A percentile compares a stretch with the other conserved stretches of the same genome.
Conservation (phyloP, 2,888 invertebrate genomes). For the Sepioteuthis lessoniana region DNA sequence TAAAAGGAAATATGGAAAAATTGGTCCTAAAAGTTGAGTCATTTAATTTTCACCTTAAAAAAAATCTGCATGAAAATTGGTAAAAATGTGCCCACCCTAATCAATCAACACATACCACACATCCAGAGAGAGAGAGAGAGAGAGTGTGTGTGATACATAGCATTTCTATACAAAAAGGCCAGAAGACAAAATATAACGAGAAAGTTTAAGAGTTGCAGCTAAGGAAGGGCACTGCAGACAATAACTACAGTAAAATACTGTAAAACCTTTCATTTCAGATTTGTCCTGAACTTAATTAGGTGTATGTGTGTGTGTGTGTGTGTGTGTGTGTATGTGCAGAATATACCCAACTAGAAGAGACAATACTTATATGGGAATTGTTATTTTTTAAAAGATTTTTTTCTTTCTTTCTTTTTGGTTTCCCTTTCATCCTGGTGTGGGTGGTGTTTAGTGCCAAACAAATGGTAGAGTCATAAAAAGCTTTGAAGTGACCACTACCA, state of each 20-base stretch:
- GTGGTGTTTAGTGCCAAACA: conserved; percentile 20
- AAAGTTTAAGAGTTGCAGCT: neutral
- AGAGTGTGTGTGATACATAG: neutral
- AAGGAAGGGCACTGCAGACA: neutral
- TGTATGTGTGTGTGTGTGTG: neutral
- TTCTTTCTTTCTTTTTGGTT: neutral
- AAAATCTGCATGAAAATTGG: neutral
- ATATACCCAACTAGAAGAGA: neutral
- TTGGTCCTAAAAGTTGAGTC: neutral
- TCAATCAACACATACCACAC: neutral
- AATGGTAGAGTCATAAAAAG: neutral
- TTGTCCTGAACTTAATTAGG: neutral
- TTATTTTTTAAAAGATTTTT: neutral
- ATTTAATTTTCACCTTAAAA: neutral
- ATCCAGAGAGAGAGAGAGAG: neutral
- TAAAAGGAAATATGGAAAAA: neutral
- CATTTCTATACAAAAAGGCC: neutral
- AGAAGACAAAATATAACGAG: neutral
- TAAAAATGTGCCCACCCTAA: conserved; percentile 33
- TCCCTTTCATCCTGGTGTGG: conserved; percentile 21
- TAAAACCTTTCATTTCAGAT: neutral
- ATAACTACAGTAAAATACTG: neutral
- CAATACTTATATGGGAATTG: too few species aligned
- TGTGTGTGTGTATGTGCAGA: neutral
- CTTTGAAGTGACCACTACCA: neutral